Evolutionary conservation across 2,797 vertebrate genomes (phyloP).

Genomic region (Sphenopsis melanotis): DNA sequence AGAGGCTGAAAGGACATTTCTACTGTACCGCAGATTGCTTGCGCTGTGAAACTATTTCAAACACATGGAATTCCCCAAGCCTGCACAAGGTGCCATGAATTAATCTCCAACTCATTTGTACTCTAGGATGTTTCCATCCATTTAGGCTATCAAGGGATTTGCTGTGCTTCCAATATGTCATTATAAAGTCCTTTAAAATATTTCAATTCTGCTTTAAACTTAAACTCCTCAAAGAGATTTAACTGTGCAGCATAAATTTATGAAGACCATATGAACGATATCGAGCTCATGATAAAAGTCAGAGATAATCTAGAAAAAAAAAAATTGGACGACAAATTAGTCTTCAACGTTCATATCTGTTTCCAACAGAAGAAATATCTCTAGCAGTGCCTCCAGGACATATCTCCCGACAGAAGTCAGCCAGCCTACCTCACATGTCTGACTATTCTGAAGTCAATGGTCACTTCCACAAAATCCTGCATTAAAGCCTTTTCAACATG

Average conservation of each 20-base stretch:
- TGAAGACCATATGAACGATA: background rate
- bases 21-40: background rate
- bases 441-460: background rate
- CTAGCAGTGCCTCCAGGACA: background rate
- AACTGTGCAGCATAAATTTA: background rate
- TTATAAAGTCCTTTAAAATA: background rate
- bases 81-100: background rate
- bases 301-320: background rate
- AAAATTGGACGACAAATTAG: background rate
- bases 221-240: slow-evolving; percentile 30
- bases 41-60: background rate
- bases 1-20: background rate
- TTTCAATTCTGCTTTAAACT: slow-evolving; percentile 17
- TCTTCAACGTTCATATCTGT: background rate
- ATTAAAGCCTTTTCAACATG: background rate
- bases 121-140: background rate
- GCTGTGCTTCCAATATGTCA: background rate
- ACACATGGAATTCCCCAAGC: background rate
- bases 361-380: background rate
- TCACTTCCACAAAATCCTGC: background rate
- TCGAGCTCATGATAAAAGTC: slow-evolving; percentile 8
- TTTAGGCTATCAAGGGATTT: background rate
- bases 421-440: background rate
- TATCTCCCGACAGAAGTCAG: background rate
- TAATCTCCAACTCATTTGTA: background rate